These are phyloP conservation scores for Bombus affinis DNA, from an alignment of 1,140 invertebrate species.

Conservation along the genomic window DNA sequence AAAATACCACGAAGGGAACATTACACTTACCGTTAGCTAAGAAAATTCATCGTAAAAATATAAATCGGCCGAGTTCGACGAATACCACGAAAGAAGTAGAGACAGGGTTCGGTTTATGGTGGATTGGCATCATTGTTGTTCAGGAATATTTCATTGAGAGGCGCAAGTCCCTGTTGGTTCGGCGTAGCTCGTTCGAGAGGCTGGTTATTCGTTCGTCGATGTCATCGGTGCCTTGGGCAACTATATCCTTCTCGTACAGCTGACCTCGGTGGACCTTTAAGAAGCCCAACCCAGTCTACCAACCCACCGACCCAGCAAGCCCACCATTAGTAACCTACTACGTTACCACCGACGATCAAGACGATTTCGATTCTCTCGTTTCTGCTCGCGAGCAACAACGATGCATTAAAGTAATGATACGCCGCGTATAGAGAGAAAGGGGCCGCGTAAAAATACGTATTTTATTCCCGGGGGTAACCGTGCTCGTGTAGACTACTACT, in stretches of 20 bases:
- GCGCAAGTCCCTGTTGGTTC: slow-evolving; percentile 23
- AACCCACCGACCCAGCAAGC: slow-evolving; percentile 75
- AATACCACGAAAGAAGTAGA: not conserved
- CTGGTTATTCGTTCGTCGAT: slow-evolving; percentile 80
- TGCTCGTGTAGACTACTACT: slow-evolving; percentile 42
- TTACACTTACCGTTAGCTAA: not conserved
- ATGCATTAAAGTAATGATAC: slow-evolving; percentile 71
- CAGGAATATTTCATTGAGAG: slow-evolving; percentile 66
- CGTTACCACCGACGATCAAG: slow-evolving; percentile 67
- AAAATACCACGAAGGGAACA: not conserved
- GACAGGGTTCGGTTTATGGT: slow-evolving; percentile 14
- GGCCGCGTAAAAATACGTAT: slow-evolving; percentile 60
- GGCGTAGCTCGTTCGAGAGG: slow-evolving; percentile 38
- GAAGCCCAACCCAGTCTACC: slow-evolving; percentile 77
- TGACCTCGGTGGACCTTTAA: slow-evolving; percentile 80
- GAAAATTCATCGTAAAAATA: not conserved
- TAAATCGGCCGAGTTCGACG: not conserved
- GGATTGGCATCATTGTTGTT: slow-evolving; percentile 59
- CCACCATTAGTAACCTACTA: slow-evolving; percentile 75
- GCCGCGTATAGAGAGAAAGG: slow-evolving; percentile 51
- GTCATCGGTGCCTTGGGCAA: slow-evolving; percentile 79
- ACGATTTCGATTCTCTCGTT: slow-evolving; percentile 69
- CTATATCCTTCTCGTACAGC: slow-evolving; percentile 75
- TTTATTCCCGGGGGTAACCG: slow-evolving; percentile 45
- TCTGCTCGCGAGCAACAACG: slow-evolving; percentile 62